phyloP scores from a whole-genome alignment of 1,140 invertebrate species.

The Protaetia brevitarsis region DNA sequence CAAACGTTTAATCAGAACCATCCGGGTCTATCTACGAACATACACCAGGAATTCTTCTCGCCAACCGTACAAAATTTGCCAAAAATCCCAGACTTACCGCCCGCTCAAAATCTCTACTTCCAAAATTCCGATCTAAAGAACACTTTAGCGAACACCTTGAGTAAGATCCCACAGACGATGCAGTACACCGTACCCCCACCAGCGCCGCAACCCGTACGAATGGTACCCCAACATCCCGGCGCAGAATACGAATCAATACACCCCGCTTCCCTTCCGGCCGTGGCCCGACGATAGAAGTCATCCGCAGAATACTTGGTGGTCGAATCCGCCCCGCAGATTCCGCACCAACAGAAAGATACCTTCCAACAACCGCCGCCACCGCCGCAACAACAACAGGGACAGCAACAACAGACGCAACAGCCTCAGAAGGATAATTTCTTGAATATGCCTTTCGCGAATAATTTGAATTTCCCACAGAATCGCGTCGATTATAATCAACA shows the following conservation, averaged over 20 bases:
- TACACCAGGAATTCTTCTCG: slow-evolving; percentile 18
- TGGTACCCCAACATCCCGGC: not conserved
- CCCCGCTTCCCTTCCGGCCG: not conserved
- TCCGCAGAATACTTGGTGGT: slow-evolving; percentile 20
- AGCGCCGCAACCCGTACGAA: not conserved
- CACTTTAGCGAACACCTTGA: not conserved
- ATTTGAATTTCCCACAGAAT: slow-evolving; percentile 17
- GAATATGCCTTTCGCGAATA: slow-evolving; percentile 19
- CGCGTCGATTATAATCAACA: slow-evolving; percentile 19
- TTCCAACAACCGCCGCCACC: slow-evolving; percentile 7
- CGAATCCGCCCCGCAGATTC: slow-evolving; percentile 16
- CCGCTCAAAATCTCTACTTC: not conserved
- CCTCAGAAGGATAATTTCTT: slow-evolving; percentile 19
- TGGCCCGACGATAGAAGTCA: not conserved
- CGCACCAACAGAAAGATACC: not conserved
- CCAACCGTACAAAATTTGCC: slow-evolving; percentile 25
- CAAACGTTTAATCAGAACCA: slow-evolving; percentile 28
- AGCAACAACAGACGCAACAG: not conserved
- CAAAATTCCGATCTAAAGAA: slow-evolving; percentile 9
- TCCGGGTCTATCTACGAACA: slow-evolving; percentile 8
- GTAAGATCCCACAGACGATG: not conserved
- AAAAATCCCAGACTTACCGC: slow-evolving; percentile 4
- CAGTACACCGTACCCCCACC: not conserved
- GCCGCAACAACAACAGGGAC: not conserved
- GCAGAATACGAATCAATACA: not conserved